Evolutionary conservation across 2,888 invertebrate species (phyloP).

Genomic region (Noctua janthina): DNA sequence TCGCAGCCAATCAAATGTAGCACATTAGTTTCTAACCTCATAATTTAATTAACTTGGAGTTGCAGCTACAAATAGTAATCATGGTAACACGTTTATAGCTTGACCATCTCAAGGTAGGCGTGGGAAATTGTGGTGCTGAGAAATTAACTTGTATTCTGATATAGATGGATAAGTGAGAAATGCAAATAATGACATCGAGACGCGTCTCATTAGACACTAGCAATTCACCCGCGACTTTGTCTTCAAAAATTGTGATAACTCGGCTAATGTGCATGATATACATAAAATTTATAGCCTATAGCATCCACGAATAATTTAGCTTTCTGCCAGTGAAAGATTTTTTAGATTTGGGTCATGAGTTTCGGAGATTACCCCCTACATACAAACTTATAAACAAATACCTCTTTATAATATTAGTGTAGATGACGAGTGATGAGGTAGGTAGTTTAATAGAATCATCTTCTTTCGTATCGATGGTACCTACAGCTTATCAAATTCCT

Average conservation of each 20-base stretch:
- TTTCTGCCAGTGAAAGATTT: too few relatives aligned
- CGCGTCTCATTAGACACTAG: neutral
- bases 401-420: too few relatives aligned
- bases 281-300: too few relatives aligned
- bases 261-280: too few relatives aligned
- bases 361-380: too few relatives aligned
- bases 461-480: neutral
- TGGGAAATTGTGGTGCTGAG: conserved; percentile 35
- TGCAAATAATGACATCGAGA: neutral
- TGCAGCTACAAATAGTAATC: conserved; percentile 23
- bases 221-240: too few relatives aligned
- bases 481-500: neutral
- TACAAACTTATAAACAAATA: too few relatives aligned
- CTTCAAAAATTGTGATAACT: too few relatives aligned
- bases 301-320: too few relatives aligned
- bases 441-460: neutral
- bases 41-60: conserved; percentile 47
- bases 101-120: conserved; percentile 4
- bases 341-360: too few relatives aligned
- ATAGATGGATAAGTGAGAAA: neutral
- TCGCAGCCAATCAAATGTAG: conserved; percentile 22
- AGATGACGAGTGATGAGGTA: neutral
- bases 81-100: conserved; percentile 36
- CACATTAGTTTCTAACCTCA: conserved; percentile 24
- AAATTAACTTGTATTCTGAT: conserved; percentile 10